Percentiles rank a stretch among this genome's conserved stretches.
Evolutionary conservation across 1,140 invertebrate species (phyloP).

Genomic region (Coelopa frigida): DNA sequence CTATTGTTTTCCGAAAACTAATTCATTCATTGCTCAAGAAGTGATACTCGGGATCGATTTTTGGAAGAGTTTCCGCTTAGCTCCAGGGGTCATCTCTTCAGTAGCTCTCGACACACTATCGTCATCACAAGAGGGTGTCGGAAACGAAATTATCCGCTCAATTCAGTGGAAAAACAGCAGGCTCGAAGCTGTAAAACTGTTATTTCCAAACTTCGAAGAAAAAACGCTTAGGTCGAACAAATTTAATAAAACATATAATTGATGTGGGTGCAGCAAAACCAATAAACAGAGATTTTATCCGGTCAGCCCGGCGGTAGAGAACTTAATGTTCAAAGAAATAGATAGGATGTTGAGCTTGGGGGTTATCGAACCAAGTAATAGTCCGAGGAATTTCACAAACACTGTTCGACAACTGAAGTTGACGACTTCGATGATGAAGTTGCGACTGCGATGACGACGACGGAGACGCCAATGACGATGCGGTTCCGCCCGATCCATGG

Average conservation of each 20-base stretch:
- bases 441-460: too few relatives aligned
- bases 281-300: slow-evolving; percentile 24
- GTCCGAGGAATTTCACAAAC: slow-evolving; percentile 26
- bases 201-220: slow-evolving; percentile 10
- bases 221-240: slow-evolving; percentile 25
- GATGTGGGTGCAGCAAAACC: slow-evolving; percentile 20
- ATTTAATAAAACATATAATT: slow-evolving; percentile 21
- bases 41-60: slow-evolving; percentile 8
- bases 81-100: not conserved
- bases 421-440: too few relatives aligned
- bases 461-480: too few relatives aligned
- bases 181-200: too few relatives aligned
- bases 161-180: too few relatives aligned
- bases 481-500: too few relatives aligned
- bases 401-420: too few relatives aligned
- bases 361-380: slow-evolving; percentile 21
- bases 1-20: too few relatives aligned
- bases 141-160: too few relatives aligned
- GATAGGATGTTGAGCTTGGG: slow-evolving; percentile 22
- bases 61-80: slow-evolving; percentile 14
- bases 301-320: slow-evolving; percentile 18
- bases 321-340: slow-evolving; percentile 18
- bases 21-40: slow-evolving; percentile 3
- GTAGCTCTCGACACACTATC: not conserved
- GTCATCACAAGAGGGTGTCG: slow-evolving; percentile 6